Evolutionary conservation across 2,888 invertebrate genomes (phyloP), one percentile per base, ranked within the genome.

Genomic region (Ethmia dodecea): DNA sequence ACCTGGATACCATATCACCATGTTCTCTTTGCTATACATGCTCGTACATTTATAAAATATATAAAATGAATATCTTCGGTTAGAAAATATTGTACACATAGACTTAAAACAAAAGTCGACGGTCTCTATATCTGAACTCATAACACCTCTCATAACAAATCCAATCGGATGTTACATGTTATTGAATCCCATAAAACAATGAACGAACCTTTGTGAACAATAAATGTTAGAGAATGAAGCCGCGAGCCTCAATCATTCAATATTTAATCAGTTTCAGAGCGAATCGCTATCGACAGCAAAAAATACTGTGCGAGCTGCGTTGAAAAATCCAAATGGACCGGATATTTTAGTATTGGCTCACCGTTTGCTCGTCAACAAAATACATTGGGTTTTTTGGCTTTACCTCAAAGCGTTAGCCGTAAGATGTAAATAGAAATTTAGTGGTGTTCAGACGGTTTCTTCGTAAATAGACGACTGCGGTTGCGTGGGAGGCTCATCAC

Each of bases 401-500:
- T 35, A 42, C 40, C 36, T 48, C 50, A 46, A 47, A 42, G 33
- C 37, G 33, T n/a, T n/a, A n/a, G n/a, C n/a, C n/a, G n/a, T n/a
- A 13, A 35, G 34, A 26, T 43, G 34, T 33, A 41, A 37, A 56
- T 60, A 57, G 43, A 52, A 47, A 38, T 38, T 30, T 42, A 29
- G 42, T 16, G 38, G 28, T 27, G 28, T 36, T 31, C 34, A 39
- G 37, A 27, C 24, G 29, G 31, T 25, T 22, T 37, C 24, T n/a
- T 12, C 11, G 31, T n/a, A 26, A 77, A 76, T 77, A 78, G 61
- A 63, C 57, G 55, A 32, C 37, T 40, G 50, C 50, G 47, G 53
- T 65, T 62, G 69, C 73, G 80, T 76, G 69, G 80, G 80, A 57
- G 68, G 57, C 51, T 52, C 62, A 65, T 69, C 67, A 67, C 67